Base-by-base conservation (phyloP, 2,888 invertebrate genomes). In the Mantis religiosa region DNA sequence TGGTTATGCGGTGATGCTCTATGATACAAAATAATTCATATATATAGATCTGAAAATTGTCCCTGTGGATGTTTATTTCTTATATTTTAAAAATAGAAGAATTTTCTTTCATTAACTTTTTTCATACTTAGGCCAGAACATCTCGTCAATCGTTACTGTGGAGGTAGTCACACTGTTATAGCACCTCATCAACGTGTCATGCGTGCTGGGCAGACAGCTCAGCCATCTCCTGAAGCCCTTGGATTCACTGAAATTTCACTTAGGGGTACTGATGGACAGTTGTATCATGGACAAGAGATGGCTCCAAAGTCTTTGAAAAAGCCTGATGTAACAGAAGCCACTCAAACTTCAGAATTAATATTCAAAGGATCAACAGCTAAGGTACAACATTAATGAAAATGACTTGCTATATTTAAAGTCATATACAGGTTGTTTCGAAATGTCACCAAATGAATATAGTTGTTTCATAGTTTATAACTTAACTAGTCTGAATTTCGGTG, bases 161-260 rank as follows among this genome's bases (percentile, higher is more conserved):
- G 97, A 41, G 97, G 97, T 1, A 95, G 96, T 89, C 97, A 97
- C 92, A 97, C 97, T 1, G 93, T 95, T 20, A 96, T 96, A 28
- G 96, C 96, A 0, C 95, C 96, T 0, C 95, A 95, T 90, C 97
- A 97, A 92, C 95, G 96, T 90, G 95, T 96, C n/a, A 94, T 95
- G 15, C 93, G 95, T 14, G 92, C 94, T 85, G 96, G 96, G 92
- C 96, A 95, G 92, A 92, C 95, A 89, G 94, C 94, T 91, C 95
- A 96, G 91, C 96, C 95, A 95, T 96, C 95, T 1, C 95, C 95
- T 0, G 95, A 96, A 91, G 94, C 94, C 82, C 92, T 95, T 89
- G 95, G 95, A 8, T 93, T 94, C 83, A 27, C 88, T 7, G 87
- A 87, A 47, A 28, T 25, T 27, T 2, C 85, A 54, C 1, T 85